Percentiles rank a stretch among this genome's conserved stretches.
Conservation (phyloP, 2,797 vertebrate species). For the Gobio occitaniae region DNA sequence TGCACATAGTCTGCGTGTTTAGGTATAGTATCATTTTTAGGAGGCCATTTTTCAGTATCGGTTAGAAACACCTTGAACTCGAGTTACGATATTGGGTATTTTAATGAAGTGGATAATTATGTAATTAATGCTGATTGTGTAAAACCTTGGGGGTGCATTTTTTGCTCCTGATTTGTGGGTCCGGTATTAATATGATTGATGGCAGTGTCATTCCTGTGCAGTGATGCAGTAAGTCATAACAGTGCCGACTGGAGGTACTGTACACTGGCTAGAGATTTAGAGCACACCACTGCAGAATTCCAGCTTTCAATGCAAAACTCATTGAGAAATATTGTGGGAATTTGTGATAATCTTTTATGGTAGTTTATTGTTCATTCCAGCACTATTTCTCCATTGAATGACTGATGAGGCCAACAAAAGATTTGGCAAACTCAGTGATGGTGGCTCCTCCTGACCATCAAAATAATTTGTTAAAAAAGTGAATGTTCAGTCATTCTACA, state of each 20-base stretch:
- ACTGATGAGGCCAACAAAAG: neutral
- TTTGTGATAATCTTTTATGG: slow-evolving; percentile 2
- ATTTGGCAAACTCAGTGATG: slow-evolving; percentile 2
- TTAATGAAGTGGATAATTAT: slow-evolving; percentile 67
- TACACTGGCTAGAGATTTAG: slow-evolving; percentile 46
- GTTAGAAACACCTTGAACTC: slow-evolving; percentile 60
- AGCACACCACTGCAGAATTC: slow-evolving; percentile 34
- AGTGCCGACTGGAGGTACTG: slow-evolving; percentile 50
- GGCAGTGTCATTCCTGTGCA: slow-evolving; percentile 65
- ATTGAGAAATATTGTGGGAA: slow-evolving; percentile 4
- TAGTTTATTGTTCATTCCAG: slow-evolving; percentile 15
- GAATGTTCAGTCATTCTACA: neutral
- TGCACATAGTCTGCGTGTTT: neutral
- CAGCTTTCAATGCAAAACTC: slow-evolving; percentile 6
- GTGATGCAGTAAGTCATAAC: slow-evolving; percentile 67
- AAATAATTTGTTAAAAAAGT: neutral
- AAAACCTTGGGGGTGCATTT: slow-evolving; percentile 55
- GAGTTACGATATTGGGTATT: slow-evolving; percentile 55
- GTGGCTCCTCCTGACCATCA: neutral
- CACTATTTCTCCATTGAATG: neutral
- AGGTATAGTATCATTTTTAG: slow-evolving; percentile 38
- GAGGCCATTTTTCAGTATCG: slow-evolving; percentile 51
- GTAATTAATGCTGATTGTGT: slow-evolving; percentile 62
- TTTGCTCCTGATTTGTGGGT: slow-evolving; percentile 59
- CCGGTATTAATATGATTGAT: slow-evolving; percentile 66